These are phyloP conservation scores for Calameuta idolon DNA, from an alignment of 2,888 invertebrate species.

Conservation along the genomic window DNA sequence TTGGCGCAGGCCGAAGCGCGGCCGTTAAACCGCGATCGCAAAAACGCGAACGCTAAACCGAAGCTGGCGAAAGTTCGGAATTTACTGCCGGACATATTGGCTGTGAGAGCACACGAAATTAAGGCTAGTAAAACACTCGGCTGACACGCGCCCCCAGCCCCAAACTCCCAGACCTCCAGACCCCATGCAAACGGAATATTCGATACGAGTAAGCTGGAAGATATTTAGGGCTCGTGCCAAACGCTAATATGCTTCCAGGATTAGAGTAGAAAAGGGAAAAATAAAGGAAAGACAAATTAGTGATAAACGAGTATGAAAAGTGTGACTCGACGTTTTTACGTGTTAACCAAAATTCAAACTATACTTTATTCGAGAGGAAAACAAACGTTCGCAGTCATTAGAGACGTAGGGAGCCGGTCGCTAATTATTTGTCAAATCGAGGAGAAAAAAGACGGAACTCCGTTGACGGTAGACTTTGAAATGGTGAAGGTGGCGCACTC, in stretches of 20 bases:
- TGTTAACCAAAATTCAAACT: neutral
- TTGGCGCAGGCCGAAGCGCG: constrained; percentile 18
- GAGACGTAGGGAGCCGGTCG: neutral
- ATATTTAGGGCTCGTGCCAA: constrained; percentile 10
- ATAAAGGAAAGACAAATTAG: neutral
- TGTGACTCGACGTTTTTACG: neutral
- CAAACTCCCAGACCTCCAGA: constrained; percentile 1
- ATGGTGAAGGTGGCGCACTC: neutral
- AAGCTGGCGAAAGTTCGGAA: constrained; percentile 56
- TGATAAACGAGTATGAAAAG: neutral
- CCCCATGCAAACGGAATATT: constrained; percentile 4
- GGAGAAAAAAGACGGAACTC: neutral
- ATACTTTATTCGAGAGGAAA: neutral
- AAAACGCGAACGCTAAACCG: constrained; percentile 44
- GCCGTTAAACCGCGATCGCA: constrained; percentile 49
- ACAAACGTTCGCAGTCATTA: neutral
- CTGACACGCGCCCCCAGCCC: constrained; percentile 48
- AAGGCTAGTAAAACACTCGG: constrained; percentile 65
- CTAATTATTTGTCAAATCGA: neutral
- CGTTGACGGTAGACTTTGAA: neutral
- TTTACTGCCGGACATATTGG: constrained; percentile 65
- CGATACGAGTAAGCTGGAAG: neutral
- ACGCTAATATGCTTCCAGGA: neutral
- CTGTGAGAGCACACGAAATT: constrained; percentile 63
- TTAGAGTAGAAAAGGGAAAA: neutral